Base-by-base conservation (phyloP, 2,888 invertebrate species). In the Desoria tigrina region DNA sequence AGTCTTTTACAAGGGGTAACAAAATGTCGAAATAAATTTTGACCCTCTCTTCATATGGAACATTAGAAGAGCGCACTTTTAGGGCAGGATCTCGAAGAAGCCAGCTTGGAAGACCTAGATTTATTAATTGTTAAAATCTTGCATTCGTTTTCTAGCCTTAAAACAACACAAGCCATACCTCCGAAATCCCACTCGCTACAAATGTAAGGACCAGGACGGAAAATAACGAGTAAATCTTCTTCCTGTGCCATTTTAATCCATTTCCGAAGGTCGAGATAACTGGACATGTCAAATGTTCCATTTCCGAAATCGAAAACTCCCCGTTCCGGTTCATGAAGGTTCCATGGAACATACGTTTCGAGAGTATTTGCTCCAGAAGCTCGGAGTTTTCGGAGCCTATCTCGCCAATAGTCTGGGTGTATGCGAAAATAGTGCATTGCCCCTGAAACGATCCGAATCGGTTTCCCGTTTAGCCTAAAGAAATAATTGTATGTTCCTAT, bases 361-460 rank as follows among this genome's bases (percentile, higher is more conserved):
- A 71, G 79, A 11, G 84, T 80, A 77, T 84, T 83, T 32, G 83
- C 78, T 27, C 84, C 84, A 57, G 81, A 80, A 4, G 83, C 82
- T 67, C 82, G 78, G 74, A 84, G 79, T 77, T 83, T 83, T 60
- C 77, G 73, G 39, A 85, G 78, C 21, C 84, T 77, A 76, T 84
- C 83, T 61, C 81, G 74, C 85, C 85, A 85, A 75, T 82, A 80
- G 21, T 78, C 77, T 1, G 81, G 81, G 65, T 82, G 83, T 1
- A 84, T 80, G 37, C 84, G 78, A 75, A 81, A 82, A 76, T 84
- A 84, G 76, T 84, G 84, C 62, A 84, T 80, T 51, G 85, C 83
- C 23, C 85, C 86, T 76, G 81, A 81, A 65, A 81, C 79, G 21
- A 84, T 77, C 4, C 80, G 79, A 21, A 83, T 78, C 57, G 79